Conservation (phyloP, 2,113 vertebrate species). For the Herpailurus yagouaroundi region DNA sequence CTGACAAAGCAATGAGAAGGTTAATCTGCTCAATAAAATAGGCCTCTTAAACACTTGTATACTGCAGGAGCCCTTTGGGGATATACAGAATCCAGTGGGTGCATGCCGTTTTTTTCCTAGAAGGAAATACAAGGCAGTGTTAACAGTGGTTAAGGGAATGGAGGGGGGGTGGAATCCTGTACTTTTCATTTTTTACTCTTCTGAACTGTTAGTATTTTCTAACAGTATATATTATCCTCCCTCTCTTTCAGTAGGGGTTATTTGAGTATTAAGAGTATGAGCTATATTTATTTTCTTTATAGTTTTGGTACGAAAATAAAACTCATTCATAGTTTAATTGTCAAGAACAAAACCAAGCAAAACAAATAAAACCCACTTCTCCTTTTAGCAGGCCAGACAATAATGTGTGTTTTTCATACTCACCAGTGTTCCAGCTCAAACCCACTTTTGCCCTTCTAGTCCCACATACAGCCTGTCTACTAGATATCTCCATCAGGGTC, state of each 20-base stretch:
- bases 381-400: background rate
- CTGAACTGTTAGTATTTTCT: conserved; percentile 35
- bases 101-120: background rate
- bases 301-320: conserved; percentile 48
- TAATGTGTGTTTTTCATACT: background rate
- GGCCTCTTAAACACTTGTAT: background rate
- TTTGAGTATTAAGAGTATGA: background rate
- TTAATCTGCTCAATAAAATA: background rate
- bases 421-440: background rate
- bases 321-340: conserved; percentile 38
- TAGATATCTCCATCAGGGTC: background rate
- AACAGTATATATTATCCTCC: background rate
- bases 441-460: background rate
- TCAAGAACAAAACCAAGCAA: conserved; percentile 43
- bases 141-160: background rate
- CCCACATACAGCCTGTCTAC: background rate
- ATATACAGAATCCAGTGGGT: background rate
- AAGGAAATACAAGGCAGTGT: conserved; percentile 44
- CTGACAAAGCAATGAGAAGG: background rate
- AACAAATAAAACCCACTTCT: conserved; percentile 13
- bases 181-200: conserved; percentile 32
- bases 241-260: conserved; percentile 40
- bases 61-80: background rate
- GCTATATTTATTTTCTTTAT: background rate
- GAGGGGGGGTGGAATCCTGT: background rate